Conservation (phyloP, 2,888 invertebrate species). For the Caenorhabditis uteleia region DNA sequence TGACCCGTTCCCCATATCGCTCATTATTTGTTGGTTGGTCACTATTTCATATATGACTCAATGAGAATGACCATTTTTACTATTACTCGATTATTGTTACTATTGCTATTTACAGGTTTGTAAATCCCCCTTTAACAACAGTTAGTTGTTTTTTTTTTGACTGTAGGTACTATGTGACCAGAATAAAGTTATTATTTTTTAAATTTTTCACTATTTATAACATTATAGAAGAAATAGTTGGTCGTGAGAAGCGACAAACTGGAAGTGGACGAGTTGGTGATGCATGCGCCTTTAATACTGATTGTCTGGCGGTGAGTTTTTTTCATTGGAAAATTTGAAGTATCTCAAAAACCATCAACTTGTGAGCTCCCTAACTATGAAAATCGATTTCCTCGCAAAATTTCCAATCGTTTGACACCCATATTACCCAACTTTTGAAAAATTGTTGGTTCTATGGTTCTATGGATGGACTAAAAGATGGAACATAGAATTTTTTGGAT, state of each 20-base stretch:
- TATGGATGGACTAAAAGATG: too few species aligned
- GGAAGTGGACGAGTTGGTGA: slow-evolving; percentile 59
- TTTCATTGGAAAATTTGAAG: background rate
- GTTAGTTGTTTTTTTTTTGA: slow-evolving; percentile 31
- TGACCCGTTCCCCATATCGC: background rate
- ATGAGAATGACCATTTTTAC: too few species aligned
- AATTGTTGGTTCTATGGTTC: too few species aligned
- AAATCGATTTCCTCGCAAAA: too few species aligned
- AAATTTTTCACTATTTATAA: background rate
- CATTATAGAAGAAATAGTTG: slow-evolving; percentile 14
- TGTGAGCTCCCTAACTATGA: too few species aligned
- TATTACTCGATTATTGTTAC: too few species aligned
- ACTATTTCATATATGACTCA: background rate
- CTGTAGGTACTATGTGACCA: slow-evolving; percentile 44
- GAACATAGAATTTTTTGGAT: too few species aligned
- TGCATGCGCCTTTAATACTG: slow-evolving; percentile 60
- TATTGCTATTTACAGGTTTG: background rate
- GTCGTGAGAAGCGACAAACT: slow-evolving; percentile 47
- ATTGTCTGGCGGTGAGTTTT: slow-evolving; percentile 48
- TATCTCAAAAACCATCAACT: too few species aligned
- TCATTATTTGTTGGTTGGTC: slow-evolving; percentile 1
- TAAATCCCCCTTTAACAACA: slow-evolving; percentile 11
- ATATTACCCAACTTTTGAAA: background rate
- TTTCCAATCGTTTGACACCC: background rate
- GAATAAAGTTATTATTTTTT: slow-evolving; percentile 6